Evolutionary conservation across 2,113 vertebrate species (phyloP).

Genomic region (Phoxinus phoxinus): DNA sequence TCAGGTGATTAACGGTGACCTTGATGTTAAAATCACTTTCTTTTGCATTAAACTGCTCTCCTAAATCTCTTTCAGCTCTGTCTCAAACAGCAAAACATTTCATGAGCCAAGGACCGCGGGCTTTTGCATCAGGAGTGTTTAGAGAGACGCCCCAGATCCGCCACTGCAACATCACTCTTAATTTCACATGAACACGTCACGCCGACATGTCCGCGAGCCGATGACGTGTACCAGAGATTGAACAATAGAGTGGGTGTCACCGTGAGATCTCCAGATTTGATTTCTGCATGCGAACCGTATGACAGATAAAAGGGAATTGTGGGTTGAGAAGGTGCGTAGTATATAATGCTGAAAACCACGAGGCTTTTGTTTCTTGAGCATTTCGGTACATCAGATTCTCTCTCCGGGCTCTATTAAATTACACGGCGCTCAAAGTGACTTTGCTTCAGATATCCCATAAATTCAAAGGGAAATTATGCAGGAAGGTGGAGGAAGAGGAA

Average conservation of each 20-base stretch:
- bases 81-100: constrained; percentile 12
- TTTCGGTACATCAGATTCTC: constrained; percentile 48
- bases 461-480: constrained; percentile 34
- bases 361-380: constrained; percentile 50
- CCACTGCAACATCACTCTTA: constrained; percentile 21
- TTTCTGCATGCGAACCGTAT: constrained; percentile 46
- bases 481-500: constrained; percentile 10
- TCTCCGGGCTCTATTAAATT: constrained; percentile 34
- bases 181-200: constrained; percentile 19
- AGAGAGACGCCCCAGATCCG: background rate
- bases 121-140: background rate
- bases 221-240: constrained; percentile 51
- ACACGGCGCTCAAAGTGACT: constrained; percentile 28
- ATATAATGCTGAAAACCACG: constrained; percentile 52
- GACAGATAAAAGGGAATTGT: constrained; percentile 61
- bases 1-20: constrained; percentile 16
- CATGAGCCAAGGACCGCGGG: background rate
- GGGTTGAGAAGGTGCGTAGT: constrained; percentile 34
- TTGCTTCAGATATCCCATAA: constrained; percentile 36
- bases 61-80: background rate
- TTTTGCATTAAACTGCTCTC: background rate
- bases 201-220: constrained; percentile 18
- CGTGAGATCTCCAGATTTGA: constrained; percentile 54
- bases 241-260: constrained; percentile 58
- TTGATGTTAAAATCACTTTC: constrained; percentile 5